phyloP scores from a whole-genome alignment of 2,113 vertebrate genomes.

The Apaloderma vittatum region DNA sequence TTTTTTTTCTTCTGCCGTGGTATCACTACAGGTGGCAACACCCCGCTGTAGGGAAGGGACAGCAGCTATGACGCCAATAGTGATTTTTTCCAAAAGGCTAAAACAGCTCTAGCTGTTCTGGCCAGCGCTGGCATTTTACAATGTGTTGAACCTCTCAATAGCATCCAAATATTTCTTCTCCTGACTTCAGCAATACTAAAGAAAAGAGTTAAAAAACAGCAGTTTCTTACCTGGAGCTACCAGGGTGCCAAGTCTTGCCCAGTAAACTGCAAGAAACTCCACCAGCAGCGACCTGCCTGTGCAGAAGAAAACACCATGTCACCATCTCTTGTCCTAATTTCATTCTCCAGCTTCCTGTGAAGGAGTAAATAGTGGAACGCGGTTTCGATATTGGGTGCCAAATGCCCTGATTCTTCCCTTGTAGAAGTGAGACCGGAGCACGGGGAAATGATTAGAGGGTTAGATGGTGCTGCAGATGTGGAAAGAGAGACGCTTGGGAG shows the following conservation, averaged over 20 bases:
- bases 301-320: not conserved
- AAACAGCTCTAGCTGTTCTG: not conserved
- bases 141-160: not conserved
- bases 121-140: not conserved
- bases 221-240: not conserved
- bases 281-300: not conserved
- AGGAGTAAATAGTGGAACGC: not conserved
- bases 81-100: not conserved
- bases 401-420: not conserved
- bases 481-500: not conserved
- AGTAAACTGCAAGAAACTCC: not conserved
- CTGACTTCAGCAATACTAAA: not conserved
- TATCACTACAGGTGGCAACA: not conserved
- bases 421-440: not conserved
- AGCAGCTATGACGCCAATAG: not conserved
- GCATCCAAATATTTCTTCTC: not conserved
- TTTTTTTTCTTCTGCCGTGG: not conserved
- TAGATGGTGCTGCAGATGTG: slow-evolving; percentile 8
- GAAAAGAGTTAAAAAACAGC: not conserved
- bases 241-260: not conserved
- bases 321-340: not conserved
- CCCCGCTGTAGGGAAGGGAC: rapidly evolving
- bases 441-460: not conserved
- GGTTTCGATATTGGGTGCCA: not conserved
- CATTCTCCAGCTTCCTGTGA: not conserved